A percentile compares a stretch with the other conserved stretches of the same genome.
phyloP scores from a whole-genome alignment of 2,888 invertebrate genomes.

The Caenorhabditis sulstoni region DNA sequence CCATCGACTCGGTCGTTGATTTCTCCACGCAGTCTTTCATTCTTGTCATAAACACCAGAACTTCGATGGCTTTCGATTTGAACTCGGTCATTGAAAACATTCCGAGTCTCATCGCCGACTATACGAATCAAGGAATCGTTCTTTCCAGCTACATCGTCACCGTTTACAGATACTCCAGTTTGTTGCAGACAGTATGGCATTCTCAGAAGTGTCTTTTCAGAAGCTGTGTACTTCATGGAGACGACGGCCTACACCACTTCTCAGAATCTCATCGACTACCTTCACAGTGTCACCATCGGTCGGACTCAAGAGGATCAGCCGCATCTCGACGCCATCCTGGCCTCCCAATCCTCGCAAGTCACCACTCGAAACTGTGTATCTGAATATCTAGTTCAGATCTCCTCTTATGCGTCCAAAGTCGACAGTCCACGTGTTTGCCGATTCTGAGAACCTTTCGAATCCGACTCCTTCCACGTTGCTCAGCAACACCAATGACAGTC shows the following conservation, averaged over 20 bases:
- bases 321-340: slow-evolving; percentile 42
- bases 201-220: slow-evolving; percentile 8
- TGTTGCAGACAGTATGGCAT: neutral
- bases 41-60: slow-evolving; percentile 48
- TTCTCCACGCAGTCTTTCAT: slow-evolving; percentile 53
- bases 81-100: slow-evolving; percentile 44
- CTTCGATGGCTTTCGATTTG: slow-evolving; percentile 54
- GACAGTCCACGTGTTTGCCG: slow-evolving; percentile 49
- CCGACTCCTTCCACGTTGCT: slow-evolving; percentile 43
- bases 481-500: slow-evolving; percentile 41
- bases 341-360: slow-evolving; percentile 44
- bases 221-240: slow-evolving; percentile 52
- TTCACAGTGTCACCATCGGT: slow-evolving; percentile 34
- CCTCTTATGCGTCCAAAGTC: slow-evolving; percentile 43
- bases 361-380: neutral
- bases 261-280: slow-evolving; percentile 34
- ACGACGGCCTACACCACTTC: slow-evolving; percentile 22
- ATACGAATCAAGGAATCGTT: slow-evolving; percentile 32
- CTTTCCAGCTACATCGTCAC: slow-evolving; percentile 46
- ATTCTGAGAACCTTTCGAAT: slow-evolving; percentile 26
- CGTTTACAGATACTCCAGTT: slow-evolving; percentile 34
- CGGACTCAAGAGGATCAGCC: slow-evolving; percentile 40
- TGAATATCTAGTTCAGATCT: slow-evolving; percentile 12
- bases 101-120: slow-evolving; percentile 33
- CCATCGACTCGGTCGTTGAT: slow-evolving; percentile 44